Evolutionary conservation across 2,113 vertebrate species (phyloP), one percentile per base, ranked within the genome.

Genomic region (Oplegnathus fasciatus): DNA sequence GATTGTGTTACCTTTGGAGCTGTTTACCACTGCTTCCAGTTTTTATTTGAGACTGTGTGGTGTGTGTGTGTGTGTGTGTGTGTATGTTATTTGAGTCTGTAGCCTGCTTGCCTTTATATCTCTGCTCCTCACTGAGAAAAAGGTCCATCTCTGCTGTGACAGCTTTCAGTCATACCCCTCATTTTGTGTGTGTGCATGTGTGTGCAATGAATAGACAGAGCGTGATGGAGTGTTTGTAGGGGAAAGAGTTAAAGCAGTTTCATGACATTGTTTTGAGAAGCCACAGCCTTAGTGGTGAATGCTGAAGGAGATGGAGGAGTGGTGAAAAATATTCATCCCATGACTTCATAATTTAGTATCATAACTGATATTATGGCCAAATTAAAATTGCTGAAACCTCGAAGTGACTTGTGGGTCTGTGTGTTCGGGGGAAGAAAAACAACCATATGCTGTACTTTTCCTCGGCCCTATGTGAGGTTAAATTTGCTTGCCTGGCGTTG

Each of bases 261-360:
- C 32, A 40, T 71, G 32, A 55, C 9, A 37, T 18, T 26, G 22
- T 22, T 37, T 26, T 13, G 5, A 52, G 14, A 52, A 28, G 34
- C 42, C 34, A 42, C n/a, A 54, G 32, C 34, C 52, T 37, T 34
- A 78, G 50, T 44, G 75, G 48, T 60, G 55, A 74, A 58, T 58
- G 34, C 10, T 14, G 37, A 30, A 44, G 55, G 37, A 69, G 44
- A 58, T 9, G 8, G 54, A 22, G 17, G 9, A 30, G n/a, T 13
- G n/a, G 54, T 60, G 26, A 66, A 46, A 61, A 18, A 61, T 14
- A 40, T 57, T 60, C 28, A 75, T 32, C 13, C 26, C 30, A 15
- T 74, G 40, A 30, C 10, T 74, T 58, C 10, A 60, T 58, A 42
- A 42, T 28, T 42, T 15, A 24, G 32, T 22, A 24, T 22, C 48